These are phyloP conservation scores for Tipula unca DNA, from an alignment of 2,888 invertebrate genomes.

Conservation along the genomic window DNA sequence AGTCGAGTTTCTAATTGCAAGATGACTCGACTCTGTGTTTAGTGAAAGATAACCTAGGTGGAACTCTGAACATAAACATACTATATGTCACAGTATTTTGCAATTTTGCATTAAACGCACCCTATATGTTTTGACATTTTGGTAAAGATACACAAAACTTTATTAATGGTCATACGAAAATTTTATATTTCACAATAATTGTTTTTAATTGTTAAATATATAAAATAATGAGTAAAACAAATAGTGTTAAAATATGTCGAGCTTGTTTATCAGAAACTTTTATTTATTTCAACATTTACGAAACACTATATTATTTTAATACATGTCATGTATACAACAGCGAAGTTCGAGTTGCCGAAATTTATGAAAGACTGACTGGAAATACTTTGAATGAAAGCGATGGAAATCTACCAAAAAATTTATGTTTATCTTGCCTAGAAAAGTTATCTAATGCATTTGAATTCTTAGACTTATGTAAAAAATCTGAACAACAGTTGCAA, in stretches of 20 bases:
- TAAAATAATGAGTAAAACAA: neutral
- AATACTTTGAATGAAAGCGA: neutral
- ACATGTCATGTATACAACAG: neutral
- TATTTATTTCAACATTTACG: neutral
- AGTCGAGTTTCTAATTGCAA: no score
- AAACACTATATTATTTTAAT: neutral
- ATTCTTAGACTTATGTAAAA: neutral
- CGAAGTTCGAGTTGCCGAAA: neutral
- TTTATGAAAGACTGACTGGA: neutral
- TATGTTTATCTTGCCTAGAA: neutral
- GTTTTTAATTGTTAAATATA: neutral
- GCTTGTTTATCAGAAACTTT: neutral
- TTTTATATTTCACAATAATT: neutral
- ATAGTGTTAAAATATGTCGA: neutral
- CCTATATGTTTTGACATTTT: neutral
- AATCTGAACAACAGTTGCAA: neutral
- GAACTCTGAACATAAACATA: no score
- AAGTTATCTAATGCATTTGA: neutral
- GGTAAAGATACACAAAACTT: neutral
- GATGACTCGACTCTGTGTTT: no score
- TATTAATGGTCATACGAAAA: neutral
- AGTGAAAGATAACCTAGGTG: no score
- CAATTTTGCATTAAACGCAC: no score
- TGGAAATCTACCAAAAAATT: neutral
- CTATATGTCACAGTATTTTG: no score